A percentile compares a stretch with the other conserved stretches of the same genome.
These are phyloP conservation scores for Tachina lurida DNA, from an alignment of 2,888 invertebrate genomes.

Conservation along the genomic window DNA sequence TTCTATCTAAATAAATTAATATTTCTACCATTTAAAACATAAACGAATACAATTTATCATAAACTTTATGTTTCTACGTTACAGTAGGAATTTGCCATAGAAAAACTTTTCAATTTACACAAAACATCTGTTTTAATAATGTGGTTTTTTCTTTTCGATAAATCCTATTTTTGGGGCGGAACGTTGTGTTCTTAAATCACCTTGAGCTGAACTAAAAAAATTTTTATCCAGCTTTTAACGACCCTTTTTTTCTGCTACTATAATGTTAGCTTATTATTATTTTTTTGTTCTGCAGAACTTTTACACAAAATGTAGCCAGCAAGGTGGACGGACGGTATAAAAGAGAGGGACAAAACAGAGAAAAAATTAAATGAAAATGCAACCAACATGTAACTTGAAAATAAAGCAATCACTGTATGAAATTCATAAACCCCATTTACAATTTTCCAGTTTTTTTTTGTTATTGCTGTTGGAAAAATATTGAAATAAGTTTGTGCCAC, in stretches of 20 bases:
- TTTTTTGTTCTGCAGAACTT: neutral
- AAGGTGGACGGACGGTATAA: neutral
- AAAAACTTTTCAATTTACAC: neutral
- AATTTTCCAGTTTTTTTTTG: slow-evolving; percentile 4
- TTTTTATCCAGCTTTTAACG: slow-evolving; percentile 39
- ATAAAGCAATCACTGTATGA: slow-evolving; percentile 20
- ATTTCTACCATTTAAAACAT: too few relatives aligned
- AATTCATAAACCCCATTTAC: slow-evolving; percentile 50
- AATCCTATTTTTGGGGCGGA: neutral
- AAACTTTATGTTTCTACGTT: neutral
- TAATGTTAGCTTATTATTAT: neutral
- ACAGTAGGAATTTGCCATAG: neutral
- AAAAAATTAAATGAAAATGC: neutral
- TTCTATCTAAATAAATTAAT: too few relatives aligned
- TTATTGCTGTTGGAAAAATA: slow-evolving; percentile 30
- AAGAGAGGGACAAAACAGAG: neutral
- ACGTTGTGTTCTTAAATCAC: slow-evolving; percentile 24
- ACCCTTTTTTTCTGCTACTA: slow-evolving; percentile 12
- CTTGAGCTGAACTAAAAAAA: slow-evolving; percentile 26
- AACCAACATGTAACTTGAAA: neutral
- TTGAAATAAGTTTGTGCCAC: slow-evolving; percentile 63
- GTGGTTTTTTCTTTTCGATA: neutral
- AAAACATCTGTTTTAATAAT: slow-evolving; percentile 18
- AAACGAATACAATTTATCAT: too few relatives aligned
- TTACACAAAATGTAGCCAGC: neutral